Conservation (phyloP, 1,140 invertebrate species). For the Leptonema lineaticorne region DNA sequence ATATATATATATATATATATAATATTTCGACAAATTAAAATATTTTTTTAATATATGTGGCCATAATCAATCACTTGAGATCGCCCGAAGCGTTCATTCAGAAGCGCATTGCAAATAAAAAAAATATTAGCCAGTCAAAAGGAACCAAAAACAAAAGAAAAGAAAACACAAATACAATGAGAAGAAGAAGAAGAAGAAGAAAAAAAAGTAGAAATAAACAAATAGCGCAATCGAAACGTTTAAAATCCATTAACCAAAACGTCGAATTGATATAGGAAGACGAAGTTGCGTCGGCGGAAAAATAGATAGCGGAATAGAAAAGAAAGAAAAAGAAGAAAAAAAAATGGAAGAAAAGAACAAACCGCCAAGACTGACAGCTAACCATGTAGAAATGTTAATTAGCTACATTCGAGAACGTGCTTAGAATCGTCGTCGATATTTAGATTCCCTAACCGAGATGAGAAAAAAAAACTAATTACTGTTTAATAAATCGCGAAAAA, state of each 20-base stretch:
- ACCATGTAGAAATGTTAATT: conserved; percentile 32
- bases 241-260: conserved; percentile 33
- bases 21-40: background rate
- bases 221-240: conserved; percentile 29
- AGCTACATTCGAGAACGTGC: conserved; percentile 36
- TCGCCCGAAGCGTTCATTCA: background rate
- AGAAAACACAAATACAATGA: too few species aligned
- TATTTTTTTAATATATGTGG: background rate
- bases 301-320: too few species aligned
- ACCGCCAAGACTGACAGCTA: conserved; percentile 36
- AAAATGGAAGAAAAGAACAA: too few species aligned
- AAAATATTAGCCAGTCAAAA: conserved; percentile 12
- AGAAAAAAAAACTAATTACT: conserved; percentile 36
- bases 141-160: conserved; percentile 15
- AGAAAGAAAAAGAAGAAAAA: too few species aligned
- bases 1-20: too few species aligned
- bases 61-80: background rate
- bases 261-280: conserved; percentile 29
- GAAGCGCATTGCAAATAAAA: conserved; percentile 16
- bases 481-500: conserved; percentile 39
- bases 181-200: too few species aligned
- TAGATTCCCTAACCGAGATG: conserved; percentile 19
- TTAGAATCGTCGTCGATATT: conserved; percentile 32
- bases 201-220: conserved; percentile 29
- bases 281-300: background rate